Evolutionary conservation across 2,797 vertebrate species (phyloP).

Genomic region (Malacoctenus gilli): DNA sequence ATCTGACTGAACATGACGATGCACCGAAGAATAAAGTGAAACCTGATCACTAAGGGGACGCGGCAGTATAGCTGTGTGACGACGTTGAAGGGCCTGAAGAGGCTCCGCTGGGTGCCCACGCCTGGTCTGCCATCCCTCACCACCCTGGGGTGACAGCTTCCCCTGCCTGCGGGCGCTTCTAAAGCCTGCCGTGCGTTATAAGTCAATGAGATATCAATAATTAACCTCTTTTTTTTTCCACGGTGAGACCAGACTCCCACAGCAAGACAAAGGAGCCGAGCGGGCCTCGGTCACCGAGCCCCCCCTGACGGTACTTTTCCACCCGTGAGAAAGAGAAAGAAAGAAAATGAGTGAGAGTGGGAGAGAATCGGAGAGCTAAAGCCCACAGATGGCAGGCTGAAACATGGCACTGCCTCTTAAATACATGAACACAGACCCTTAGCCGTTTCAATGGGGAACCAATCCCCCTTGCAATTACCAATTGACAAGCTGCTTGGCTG

Average conservation of each 20-base stretch:
- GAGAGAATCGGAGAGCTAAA: constrained; percentile 57
- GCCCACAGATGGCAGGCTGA: constrained; percentile 71
- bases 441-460: constrained; percentile 62
- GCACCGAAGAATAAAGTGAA: constrained; percentile 5
- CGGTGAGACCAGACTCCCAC: constrained; percentile 66
- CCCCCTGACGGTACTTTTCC: constrained; percentile 66
- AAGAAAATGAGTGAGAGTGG: constrained; percentile 52
- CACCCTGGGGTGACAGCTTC: constrained; percentile 64
- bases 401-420: constrained; percentile 71
- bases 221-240: constrained; percentile 52
- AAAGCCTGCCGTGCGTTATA: constrained; percentile 60
- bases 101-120: constrained; percentile 33
- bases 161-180: constrained; percentile 54
- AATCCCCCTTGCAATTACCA: constrained; percentile 69
- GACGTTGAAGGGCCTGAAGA: constrained; percentile 44
- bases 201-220: constrained; percentile 77
- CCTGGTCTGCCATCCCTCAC: constrained; percentile 43
- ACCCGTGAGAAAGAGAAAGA: constrained; percentile 45
- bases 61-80: constrained; percentile 29
- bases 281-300: constrained; percentile 47
- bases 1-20: neutral
- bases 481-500: constrained; percentile 58
- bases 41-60: constrained; percentile 7
- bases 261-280: constrained; percentile 63
- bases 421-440: constrained; percentile 61